A percentile compares a stretch with the other conserved stretches of the same genome.
phyloP scores from a whole-genome alignment of 2,888 invertebrate species.

The Zygothrica quintamaculata region DNA sequence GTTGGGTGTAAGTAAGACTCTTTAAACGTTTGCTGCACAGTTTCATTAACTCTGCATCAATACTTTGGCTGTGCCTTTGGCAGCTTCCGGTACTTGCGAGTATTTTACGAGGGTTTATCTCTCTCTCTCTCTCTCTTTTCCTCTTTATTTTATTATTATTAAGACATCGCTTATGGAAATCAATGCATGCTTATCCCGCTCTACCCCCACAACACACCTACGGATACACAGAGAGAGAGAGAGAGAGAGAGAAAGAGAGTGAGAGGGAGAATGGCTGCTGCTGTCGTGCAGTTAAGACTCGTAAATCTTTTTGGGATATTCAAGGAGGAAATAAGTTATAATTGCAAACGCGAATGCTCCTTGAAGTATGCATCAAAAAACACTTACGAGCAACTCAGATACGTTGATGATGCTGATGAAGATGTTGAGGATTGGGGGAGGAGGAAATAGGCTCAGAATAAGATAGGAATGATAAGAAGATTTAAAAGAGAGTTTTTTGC shows the following conservation, averaged over 20 bases:
- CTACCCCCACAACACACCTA: constrained; percentile 22
- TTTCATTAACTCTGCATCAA: constrained; percentile 71
- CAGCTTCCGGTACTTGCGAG: constrained; percentile 40
- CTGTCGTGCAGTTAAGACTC: constrained; percentile 44
- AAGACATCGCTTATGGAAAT: constrained; percentile 61
- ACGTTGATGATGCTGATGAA: no score
- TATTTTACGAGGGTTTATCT: constrained; percentile 65
- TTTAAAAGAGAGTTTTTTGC: no score
- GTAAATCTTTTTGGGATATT: constrained; percentile 52
- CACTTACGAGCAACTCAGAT: constrained; percentile 3
- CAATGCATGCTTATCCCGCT: constrained; percentile 55
- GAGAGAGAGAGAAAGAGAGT: not conserved
- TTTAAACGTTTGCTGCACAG: constrained; percentile 59
- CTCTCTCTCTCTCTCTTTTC: constrained; percentile 43
- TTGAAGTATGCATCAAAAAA: constrained; percentile 45
- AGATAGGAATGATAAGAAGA: no score
- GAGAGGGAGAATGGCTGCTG: constrained; percentile 27
- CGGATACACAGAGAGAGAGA: not conserved
- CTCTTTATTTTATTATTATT: constrained; percentile 24
- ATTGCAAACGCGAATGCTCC: constrained; percentile 50
- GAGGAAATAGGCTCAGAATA: no score
- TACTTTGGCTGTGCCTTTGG: constrained; percentile 24
- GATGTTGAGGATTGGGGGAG: no score
- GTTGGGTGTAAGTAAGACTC: constrained; percentile 10
- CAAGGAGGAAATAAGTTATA: constrained; percentile 64